Percentiles rank a stretch among this genome's conserved stretches.
These are phyloP conservation scores for Peromyscus leucopus DNA, from an alignment of 2,113 vertebrate genomes.

Conservation along the genomic window DNA sequence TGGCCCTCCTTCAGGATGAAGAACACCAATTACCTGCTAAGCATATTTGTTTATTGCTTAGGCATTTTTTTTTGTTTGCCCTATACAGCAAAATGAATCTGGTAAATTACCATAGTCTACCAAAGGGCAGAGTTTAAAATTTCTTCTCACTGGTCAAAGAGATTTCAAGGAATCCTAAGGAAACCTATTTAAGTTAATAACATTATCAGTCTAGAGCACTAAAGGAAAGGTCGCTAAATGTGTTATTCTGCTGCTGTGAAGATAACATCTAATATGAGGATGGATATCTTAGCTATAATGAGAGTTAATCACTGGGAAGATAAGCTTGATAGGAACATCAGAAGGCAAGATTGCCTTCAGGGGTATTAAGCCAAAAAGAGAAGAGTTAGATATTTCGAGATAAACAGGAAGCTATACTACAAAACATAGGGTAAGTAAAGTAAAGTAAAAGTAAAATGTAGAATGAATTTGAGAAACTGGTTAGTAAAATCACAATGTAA, in stretches of 20 bases:
- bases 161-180: not conserved
- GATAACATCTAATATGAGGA: not conserved
- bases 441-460: not conserved
- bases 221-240: not conserved
- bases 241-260: not conserved
- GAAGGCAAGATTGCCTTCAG: not conserved
- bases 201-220: too few relatives aligned
- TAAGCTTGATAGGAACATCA: not conserved
- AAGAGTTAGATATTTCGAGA: not conserved
- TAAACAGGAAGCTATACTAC: not conserved
- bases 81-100: not conserved
- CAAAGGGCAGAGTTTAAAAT: not conserved
- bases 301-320: not conserved
- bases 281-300: not conserved
- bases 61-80: too few relatives aligned
- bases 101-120: not conserved
- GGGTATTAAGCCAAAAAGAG: not conserved
- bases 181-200: not conserved
- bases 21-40: not conserved
- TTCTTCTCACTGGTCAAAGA: not conserved
- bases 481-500: not conserved
- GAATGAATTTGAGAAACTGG: not conserved
- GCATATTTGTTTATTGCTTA: not conserved
- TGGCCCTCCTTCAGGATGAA: not conserved
- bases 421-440: not conserved